Conservation (phyloP, 1,140 invertebrate species). For the Schlechtendalia chinensis region DNA sequence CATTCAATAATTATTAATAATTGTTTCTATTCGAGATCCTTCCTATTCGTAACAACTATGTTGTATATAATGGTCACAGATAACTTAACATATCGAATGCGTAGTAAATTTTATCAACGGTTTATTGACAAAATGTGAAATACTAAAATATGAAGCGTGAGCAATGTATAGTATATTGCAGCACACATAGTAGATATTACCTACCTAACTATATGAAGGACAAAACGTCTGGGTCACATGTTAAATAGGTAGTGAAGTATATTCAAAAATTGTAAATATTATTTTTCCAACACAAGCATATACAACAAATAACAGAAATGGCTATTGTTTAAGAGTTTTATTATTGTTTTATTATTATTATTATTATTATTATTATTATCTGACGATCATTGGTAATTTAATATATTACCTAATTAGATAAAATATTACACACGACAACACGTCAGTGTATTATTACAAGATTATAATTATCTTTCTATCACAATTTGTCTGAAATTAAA, state of each 20-base stretch:
- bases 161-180: neutral
- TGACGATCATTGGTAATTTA: neutral
- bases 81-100: slow-evolving; percentile 24
- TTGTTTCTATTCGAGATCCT: neutral
- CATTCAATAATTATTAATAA: neutral
- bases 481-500: no score
- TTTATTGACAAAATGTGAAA: slow-evolving; percentile 3
- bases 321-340: neutral
- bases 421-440: no score
- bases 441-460: no score
- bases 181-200: no score
- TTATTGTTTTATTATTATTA: neutral
- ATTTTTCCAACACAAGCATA: neutral
- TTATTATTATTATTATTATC: neutral
- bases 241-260: slow-evolving; percentile 11
- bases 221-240: neutral
- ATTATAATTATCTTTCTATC: no score
- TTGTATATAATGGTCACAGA: no score
- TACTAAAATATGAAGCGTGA: neutral
- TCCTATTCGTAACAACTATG: neutral
- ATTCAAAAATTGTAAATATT: neutral
- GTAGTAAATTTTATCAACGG: slow-evolving; percentile 22
- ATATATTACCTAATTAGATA: neutral
- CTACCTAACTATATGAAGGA: neutral
- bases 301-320: neutral